phyloP scores from a whole-genome alignment of 2,888 invertebrate genomes.

The Troides helena region DNA sequence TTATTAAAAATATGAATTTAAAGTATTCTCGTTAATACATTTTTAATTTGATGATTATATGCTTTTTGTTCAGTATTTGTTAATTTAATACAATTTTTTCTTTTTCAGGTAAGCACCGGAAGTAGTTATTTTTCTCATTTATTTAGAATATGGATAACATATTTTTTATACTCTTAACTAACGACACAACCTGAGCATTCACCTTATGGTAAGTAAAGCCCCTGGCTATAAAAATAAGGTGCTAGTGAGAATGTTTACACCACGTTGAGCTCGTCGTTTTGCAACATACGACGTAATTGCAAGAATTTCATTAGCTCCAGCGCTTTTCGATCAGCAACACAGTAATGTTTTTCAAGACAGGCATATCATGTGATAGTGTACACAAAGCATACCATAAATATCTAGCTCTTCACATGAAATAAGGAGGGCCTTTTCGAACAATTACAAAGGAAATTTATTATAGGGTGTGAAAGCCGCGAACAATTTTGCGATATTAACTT shows the following conservation, averaged over 20 bases:
- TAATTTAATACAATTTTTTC: neutral
- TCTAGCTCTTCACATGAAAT: constrained; percentile 69
- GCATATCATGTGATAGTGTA: too few species aligned
- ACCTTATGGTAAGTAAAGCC: neutral
- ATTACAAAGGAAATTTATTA: constrained; percentile 65
- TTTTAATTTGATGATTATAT: neutral
- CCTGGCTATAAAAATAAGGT: neutral
- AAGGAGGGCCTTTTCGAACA: constrained; percentile 62
- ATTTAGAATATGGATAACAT: neutral
- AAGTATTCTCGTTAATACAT: neutral
- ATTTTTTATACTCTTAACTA: neutral
- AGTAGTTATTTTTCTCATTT: neutral
- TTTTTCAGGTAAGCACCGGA: neutral
- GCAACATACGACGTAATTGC: neutral
- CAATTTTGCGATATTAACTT: constrained; percentile 60
- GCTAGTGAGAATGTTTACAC: neutral
- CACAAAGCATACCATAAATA: constrained; percentile 55
- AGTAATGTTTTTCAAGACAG: neutral
- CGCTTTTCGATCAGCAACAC: neutral
- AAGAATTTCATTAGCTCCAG: too few species aligned
- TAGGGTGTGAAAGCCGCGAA: constrained; percentile 45
- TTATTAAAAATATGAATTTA: neutral
- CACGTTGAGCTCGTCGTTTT: neutral
- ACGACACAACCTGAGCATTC: neutral
- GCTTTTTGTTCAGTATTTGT: neutral